A percentile compares a stretch with the other conserved stretches of the same genome.
These are phyloP conservation scores for Helicorthomorpha holstii DNA, from an alignment of 1,140 invertebrate genomes.

Conservation along the genomic window DNA sequence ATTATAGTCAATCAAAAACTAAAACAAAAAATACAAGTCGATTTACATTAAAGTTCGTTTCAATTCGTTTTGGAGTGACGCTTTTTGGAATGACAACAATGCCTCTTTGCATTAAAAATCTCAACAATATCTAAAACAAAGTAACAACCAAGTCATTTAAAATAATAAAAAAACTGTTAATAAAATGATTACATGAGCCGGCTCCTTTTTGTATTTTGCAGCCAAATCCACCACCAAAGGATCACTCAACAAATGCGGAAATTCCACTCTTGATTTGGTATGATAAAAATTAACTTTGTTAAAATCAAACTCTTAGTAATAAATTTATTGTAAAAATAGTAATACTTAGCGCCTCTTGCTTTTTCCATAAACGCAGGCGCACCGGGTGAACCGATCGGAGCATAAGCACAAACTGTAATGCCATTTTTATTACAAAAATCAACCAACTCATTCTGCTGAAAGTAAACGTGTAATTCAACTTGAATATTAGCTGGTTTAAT, in stretches of 20 bases:
- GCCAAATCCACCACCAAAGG: constrained; percentile 48
- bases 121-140: constrained; percentile 53
- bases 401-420: neutral
- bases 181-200: constrained; percentile 43
- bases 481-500: constrained; percentile 36
- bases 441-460: constrained; percentile 17
- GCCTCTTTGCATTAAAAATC: constrained; percentile 51
- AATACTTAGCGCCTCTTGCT: neutral
- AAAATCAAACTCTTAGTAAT: constrained; percentile 11
- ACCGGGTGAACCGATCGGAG: neutral
- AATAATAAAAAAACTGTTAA: too few relatives aligned
- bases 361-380: neutral
- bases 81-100: constrained; percentile 71
- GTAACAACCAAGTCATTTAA: too few relatives aligned
- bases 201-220: constrained; percentile 42
- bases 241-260: constrained; percentile 33
- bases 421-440: constrained; percentile 19
- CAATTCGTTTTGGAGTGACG: constrained; percentile 47
- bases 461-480: constrained; percentile 20
- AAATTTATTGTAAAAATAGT: neutral
- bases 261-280: constrained; percentile 1
- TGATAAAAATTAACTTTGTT: neutral
- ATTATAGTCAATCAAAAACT: neutral
- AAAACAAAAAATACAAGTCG: neutral
- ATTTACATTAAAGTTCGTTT: constrained; percentile 31